Percentiles rank a stretch among this genome's conserved stretches.
Conservation (phyloP, 2,113 vertebrate species). For the Pituophis catenifer region DNA sequence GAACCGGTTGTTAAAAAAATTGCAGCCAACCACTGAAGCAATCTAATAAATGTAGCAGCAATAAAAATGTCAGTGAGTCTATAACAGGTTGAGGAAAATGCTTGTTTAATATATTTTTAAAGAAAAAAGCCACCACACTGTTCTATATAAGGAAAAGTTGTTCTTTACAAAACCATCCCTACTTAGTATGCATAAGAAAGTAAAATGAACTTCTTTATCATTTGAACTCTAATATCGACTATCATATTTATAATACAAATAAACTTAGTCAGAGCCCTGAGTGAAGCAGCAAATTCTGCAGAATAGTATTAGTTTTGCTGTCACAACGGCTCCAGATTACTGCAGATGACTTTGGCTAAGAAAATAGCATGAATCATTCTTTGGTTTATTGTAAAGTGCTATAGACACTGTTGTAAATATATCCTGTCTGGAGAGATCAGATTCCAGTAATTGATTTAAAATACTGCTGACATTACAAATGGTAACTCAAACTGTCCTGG, state of each 20-base stretch:
- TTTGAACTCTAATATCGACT: neutral
- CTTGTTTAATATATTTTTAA: neutral
- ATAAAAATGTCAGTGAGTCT: neutral
- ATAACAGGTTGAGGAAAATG: neutral
- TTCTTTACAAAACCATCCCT: neutral
- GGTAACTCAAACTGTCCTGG: neutral
- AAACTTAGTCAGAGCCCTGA: neutral
- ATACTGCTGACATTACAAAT: constrained; percentile 54
- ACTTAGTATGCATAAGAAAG: neutral
- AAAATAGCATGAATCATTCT: constrained; percentile 59
- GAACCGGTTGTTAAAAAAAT: too few relatives aligned
- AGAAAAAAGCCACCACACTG: neutral
- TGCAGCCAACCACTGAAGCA: neutral
- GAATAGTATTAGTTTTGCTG: neutral
- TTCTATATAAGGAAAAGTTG: neutral
- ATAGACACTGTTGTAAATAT: constrained; percentile 58
- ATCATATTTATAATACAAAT: neutral
- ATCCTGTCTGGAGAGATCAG: constrained; percentile 66
- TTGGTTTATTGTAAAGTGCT: constrained; percentile 52
- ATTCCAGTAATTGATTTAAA: constrained; percentile 68
- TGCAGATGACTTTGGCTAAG: constrained; percentile 39
- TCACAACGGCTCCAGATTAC: constrained; percentile 15
- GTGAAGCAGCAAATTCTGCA: neutral
- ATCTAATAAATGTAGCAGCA: neutral
- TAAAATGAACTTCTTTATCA: neutral